Evolutionary conservation across 2,888 invertebrate genomes (phyloP).

Genomic region (Pecten maximus): DNA sequence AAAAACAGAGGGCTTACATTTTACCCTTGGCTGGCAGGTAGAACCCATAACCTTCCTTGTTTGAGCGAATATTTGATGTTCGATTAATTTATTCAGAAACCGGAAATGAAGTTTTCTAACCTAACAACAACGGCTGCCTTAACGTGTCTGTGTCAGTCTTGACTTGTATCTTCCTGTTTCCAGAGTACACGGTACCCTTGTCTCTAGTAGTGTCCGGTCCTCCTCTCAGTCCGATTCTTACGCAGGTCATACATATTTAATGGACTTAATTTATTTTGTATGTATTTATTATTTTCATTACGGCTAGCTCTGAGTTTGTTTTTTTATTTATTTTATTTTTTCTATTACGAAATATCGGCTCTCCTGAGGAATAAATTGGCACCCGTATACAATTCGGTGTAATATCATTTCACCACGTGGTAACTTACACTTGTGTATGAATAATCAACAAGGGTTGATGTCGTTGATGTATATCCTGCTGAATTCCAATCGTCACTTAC

Average conservation of each 20-base stretch:
- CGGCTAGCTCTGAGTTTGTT: neutral
- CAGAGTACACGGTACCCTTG: neutral
- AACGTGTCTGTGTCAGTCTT: neutral
- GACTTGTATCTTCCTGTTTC: neutral
- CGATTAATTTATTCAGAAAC: neutral
- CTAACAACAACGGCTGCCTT: neutral
- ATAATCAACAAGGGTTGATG: neutral
- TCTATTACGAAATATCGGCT: too few species aligned
- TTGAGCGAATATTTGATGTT: neutral
- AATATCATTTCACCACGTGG: neutral
- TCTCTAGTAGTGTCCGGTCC: too few species aligned
- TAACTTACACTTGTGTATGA: constrained; percentile 4
- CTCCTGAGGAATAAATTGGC: neutral
- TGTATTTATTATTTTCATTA: neutral
- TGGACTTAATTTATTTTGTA: neutral
- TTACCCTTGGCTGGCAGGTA: too few species aligned
- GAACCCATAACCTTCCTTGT: too few species aligned
- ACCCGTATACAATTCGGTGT: neutral
- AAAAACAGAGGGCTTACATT: too few species aligned
- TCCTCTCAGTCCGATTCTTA: neutral
- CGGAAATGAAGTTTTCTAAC: neutral
- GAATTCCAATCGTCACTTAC: neutral
- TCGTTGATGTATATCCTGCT: neutral
- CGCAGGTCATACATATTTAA: neutral
- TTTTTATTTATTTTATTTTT: too few species aligned